Evolutionary conservation across 1,140 invertebrate genomes (phyloP), one percentile per base, ranked within the genome.

Genomic region (Temnothorax nylanderi): DNA sequence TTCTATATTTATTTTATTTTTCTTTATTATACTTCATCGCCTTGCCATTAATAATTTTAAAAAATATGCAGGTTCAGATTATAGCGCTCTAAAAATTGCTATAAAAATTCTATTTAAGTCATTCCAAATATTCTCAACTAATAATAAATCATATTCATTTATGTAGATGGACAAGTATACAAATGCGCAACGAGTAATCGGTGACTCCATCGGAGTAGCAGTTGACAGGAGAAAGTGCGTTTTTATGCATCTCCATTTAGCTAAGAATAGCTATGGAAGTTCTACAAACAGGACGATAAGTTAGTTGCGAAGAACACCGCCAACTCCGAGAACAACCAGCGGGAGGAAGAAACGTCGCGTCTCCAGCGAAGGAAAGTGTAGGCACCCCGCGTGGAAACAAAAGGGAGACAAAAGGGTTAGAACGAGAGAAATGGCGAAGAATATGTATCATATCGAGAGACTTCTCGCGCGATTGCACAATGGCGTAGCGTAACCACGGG

Each of bases 391-490:
- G 26, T 26, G 21, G 69, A 11, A 51, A 13, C 32, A 2, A 16
- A 8, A n/a, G 60, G 54, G 37, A 34, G 34, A 16, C 56, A 10
- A 32, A 41, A 21, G 16, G 51, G 54, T 78, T 47, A 56, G 60
- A 89, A 74, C 16, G 74, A 56, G 16, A 11, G 49, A 41, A 81
- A 77, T 21, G 44, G 37, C 21, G 49, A 81, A 60, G 54, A 77
- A 75, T 58, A 75, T 44, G 80, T 89, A 89, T 89, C 80, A 71
- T 82, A 89, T 89, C 84, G 84, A 85, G 84, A 11, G 32, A 75
- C 72, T 75, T 41, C 58, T 72, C 87, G 88, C 84, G 75, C 84
- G 84, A 89, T 90, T 90, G 67, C 85, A 82, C 76, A 90, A 89
- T 65, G 49, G 26, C 84, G 88, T 82, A 87, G 56, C 75, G 65